These are phyloP conservation scores for Poeciliopsis prolifica DNA, from an alignment of 2,113 vertebrate species.

Conservation along the genomic window DNA sequence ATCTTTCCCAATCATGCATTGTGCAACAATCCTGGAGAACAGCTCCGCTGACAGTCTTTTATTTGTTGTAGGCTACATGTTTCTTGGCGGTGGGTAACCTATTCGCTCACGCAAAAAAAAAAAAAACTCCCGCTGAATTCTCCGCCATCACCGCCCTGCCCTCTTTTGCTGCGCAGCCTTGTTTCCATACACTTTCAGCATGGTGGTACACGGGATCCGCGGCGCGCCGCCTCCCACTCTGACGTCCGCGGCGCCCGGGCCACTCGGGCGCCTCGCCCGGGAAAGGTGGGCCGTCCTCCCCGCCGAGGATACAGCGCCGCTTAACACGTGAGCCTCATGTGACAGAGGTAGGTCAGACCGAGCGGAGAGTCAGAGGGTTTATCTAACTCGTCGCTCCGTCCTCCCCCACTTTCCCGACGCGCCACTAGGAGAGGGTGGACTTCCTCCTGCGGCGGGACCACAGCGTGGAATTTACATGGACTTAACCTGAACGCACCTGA, in stretches of 20 bases:
- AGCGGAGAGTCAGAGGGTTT: slow-evolving; percentile 88
- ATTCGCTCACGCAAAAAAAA: not conserved
- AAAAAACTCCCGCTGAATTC: not conserved
- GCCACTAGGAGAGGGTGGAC: slow-evolving; percentile 55
- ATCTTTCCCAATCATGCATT: not conserved
- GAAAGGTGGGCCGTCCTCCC: slow-evolving; percentile 60
- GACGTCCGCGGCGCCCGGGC: slow-evolving; percentile 41
- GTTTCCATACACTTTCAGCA: slow-evolving; percentile 73
- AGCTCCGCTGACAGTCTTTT: not conserved
- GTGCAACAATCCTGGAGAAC: not conserved
- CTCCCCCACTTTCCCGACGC: slow-evolving; percentile 80
- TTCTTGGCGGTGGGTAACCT: not conserved
- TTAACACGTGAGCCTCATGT: slow-evolving; percentile 96
- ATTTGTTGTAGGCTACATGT: not conserved
- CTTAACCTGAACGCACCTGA: slow-evolving; percentile 9
- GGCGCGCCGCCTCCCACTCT: slow-evolving; percentile 41
- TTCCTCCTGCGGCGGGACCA: slow-evolving; percentile 74
- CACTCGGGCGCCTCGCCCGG: slow-evolving; percentile 56
- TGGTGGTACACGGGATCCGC: slow-evolving; percentile 80
- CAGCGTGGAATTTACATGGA: slow-evolving; percentile 27
- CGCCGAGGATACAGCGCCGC: slow-evolving; percentile 77
- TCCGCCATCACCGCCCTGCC: slow-evolving; percentile 3
- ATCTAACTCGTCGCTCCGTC: slow-evolving; percentile 85
- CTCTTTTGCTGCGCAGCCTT: slow-evolving; percentile 54
- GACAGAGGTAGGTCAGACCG: slow-evolving; percentile 82